Evolutionary conservation across 2,797 vertebrate genomes (phyloP).

Genomic region (Stomatorhinus walkeri): DNA sequence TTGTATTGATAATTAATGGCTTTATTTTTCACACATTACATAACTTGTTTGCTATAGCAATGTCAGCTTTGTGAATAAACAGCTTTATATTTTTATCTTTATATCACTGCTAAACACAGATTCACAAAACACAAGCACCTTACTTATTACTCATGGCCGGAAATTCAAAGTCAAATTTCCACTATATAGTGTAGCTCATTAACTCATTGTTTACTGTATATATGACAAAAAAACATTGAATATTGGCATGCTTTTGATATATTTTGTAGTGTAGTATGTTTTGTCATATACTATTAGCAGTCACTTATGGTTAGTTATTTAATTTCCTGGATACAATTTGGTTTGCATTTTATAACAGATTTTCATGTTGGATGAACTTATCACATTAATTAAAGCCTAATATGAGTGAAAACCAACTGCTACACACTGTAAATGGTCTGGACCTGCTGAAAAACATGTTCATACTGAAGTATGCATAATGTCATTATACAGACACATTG

Average conservation of each 20-base stretch:
- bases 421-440: not conserved
- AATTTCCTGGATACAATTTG: conserved; percentile 17
- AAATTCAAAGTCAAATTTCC: not conserved
- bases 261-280: not conserved
- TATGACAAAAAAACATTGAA: not conserved
- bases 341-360: conserved; percentile 24
- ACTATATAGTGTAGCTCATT: not conserved
- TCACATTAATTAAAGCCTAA: conserved; percentile 27
- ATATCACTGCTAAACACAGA: not conserved
- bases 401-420: conserved; percentile 30
- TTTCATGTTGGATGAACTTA: conserved; percentile 16
- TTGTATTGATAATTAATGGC: not conserved
- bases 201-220: not conserved
- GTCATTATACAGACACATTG: not conserved
- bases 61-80: conserved; percentile 13
- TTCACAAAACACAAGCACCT: not conserved
- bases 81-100: not conserved
- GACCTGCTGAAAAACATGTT: not conserved
- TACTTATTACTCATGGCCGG: not conserved
- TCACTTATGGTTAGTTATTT: not conserved
- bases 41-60: conserved; percentile 1
- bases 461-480: not conserved
- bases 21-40: conserved; percentile 19
- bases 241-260: not conserved
- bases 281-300: not conserved